These are phyloP conservation scores for Mythimna loreyi DNA, from an alignment of 2,888 invertebrate genomes.

Conservation along the genomic window DNA sequence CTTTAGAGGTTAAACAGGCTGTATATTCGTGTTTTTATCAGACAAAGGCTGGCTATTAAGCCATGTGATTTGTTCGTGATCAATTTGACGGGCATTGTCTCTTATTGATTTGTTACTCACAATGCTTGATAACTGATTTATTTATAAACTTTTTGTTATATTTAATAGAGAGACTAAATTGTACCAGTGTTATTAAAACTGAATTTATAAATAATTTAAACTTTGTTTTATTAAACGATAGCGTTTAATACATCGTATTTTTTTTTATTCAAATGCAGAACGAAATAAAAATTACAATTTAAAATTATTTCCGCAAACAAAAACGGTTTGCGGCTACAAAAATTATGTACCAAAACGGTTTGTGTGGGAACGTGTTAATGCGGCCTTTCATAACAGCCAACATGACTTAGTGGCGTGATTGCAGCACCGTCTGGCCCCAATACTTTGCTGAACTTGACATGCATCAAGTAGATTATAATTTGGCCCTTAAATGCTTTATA, in stretches of 20 bases:
- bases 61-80: conserved; percentile 58
- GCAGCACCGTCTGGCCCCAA: conserved; percentile 76
- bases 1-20: conserved; percentile 51
- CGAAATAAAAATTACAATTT: conserved; percentile 2
- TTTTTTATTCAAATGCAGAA: conserved; percentile 4
- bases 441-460: conserved; percentile 82
- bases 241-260: neutral
- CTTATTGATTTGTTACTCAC: conserved; percentile 35
- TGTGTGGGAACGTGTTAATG: conserved; percentile 54
- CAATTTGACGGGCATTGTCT: conserved; percentile 37
- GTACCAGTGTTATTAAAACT: neutral
- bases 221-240: neutral
- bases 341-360: conserved; percentile 36
- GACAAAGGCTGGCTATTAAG: conserved; percentile 38
- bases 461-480: conserved; percentile 70
- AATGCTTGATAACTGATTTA: conserved; percentile 11
- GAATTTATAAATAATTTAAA: neutral
- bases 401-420: conserved; percentile 78
- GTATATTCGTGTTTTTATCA: conserved; percentile 45
- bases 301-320: conserved; percentile 40
- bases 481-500: conserved; percentile 60
- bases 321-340: conserved; percentile 10
- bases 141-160: conserved; percentile 6
- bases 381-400: conserved; percentile 68
- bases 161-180: neutral